Evolutionary conservation across 2,113 vertebrate species (phyloP).

Genomic region (Ia io): DNA sequence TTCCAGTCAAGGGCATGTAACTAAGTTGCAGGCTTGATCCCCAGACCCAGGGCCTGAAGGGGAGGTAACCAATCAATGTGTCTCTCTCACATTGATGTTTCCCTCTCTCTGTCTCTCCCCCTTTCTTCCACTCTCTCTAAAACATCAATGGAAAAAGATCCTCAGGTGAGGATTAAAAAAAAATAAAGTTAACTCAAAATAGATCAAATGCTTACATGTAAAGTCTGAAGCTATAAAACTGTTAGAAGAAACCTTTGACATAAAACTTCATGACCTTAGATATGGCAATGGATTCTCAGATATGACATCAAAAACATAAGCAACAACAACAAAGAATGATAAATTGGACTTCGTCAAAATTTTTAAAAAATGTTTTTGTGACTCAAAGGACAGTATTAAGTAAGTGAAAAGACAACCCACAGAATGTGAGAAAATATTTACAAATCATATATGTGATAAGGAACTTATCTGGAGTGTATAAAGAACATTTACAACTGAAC

Average conservation of each 20-base stretch:
- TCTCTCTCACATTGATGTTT: too few relatives aligned
- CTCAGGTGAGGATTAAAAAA: too few relatives aligned
- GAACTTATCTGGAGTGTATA: not conserved
- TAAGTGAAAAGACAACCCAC: not conserved
- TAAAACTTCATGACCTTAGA: not conserved
- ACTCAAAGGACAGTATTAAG: not conserved
- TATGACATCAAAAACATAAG: not conserved
- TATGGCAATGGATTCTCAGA: not conserved
- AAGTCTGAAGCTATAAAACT: not conserved
- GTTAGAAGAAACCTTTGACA: not conserved
- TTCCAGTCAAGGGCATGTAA: too few relatives aligned
- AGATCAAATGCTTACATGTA: not conserved
- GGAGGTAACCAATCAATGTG: too few relatives aligned
- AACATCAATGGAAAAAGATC: too few relatives aligned
- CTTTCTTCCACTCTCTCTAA: too few relatives aligned
- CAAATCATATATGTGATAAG: not conserved
- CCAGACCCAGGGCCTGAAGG: too few relatives aligned
- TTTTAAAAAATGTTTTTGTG: not conserved
- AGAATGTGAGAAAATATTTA: not conserved
- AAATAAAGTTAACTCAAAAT: not conserved
- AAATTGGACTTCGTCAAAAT: not conserved
- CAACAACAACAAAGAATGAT: not conserved
- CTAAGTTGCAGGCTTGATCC: too few relatives aligned
- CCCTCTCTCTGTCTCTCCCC: too few relatives aligned
- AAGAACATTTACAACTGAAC: not conserved